Evolutionary conservation across 2,888 invertebrate genomes (phyloP), one percentile per base, ranked within the genome.

Genomic region (Diaprepes abbreviatus): DNA sequence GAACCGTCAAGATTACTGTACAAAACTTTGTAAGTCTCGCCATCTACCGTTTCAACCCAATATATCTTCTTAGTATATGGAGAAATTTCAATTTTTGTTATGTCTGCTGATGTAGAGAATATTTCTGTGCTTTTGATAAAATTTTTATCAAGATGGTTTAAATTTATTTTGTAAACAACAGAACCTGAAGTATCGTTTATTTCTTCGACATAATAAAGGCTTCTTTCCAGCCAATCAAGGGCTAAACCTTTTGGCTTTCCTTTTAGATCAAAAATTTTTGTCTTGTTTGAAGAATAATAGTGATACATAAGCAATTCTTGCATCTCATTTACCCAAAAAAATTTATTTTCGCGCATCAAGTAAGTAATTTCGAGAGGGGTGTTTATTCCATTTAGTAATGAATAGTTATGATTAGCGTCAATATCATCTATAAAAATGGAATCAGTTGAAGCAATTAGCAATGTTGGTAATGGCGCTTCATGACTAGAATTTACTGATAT

Each of bases 141-240:
- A 0, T 89, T 89, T 17, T 88, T 86, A 52, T 88, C 88, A 12
- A 86, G 84, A n/a, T 86, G 84, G 70, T 89, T 91, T 17, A 94
- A 82, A 79, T 93, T 90, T 3, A 93, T 85, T 72, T 89, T 88
- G 78, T 90, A 89, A 21, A 92, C 86, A 0, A 88, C 87, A 66
- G 87, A 87, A 74, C 86, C 85, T 0, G 17, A 38, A 5, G 60
- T 55, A 7, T 85, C 82, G 12, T 74, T 70, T 3, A 74, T 72
- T 19, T 66, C 73, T 82, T 94, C 94, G 0, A 92, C 88, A 90
- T 94, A 95, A 81, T 94, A 97, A 4, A 97, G 85, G 48, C 91
- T 90, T 54, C 95, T 88, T 54, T 92, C 90, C 43, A 97, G 89
- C 97, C 97, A 97, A 83, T 97, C 96, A 0, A 95, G 87, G 1